Evolutionary conservation across 2,113 vertebrate genomes (phyloP).

Genomic region (Oxyura jamaicensis): DNA sequence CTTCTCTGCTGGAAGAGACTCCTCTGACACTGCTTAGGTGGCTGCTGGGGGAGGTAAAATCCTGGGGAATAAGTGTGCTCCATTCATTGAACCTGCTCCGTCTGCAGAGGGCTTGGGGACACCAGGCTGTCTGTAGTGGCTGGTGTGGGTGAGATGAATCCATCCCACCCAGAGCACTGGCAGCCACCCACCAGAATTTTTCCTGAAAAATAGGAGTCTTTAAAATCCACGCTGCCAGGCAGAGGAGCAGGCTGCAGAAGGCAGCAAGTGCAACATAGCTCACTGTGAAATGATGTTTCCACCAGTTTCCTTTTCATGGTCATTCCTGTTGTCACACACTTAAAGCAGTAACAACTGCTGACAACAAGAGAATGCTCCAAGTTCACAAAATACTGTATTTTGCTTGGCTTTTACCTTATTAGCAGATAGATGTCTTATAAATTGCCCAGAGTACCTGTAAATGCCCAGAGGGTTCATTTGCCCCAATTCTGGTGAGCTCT

Average conservation of each 20-base stretch:
- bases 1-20: neutral
- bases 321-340: neutral
- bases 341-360: neutral
- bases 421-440: neutral
- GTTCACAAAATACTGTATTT: neutral
- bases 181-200: neutral
- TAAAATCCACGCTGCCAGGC: neutral
- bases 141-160: neutral
- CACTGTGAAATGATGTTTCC: neutral
- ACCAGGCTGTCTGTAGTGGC: neutral
- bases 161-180: neutral
- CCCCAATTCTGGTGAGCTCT: neutral
- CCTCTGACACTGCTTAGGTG: neutral
- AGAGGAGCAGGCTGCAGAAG: neutral
- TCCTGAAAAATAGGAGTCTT: neutral
- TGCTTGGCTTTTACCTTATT: neutral
- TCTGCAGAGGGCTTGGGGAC: neutral
- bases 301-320: neutral
- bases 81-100: neutral
- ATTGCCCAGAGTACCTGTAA: neutral
- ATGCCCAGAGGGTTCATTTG: neutral
- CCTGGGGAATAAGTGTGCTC: fast-evolving
- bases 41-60: neutral
- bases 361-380: neutral
- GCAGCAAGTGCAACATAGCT: neutral